Evolutionary conservation across 1,140 invertebrate species (phyloP).

Genomic region (Halictus rubicundus): DNA sequence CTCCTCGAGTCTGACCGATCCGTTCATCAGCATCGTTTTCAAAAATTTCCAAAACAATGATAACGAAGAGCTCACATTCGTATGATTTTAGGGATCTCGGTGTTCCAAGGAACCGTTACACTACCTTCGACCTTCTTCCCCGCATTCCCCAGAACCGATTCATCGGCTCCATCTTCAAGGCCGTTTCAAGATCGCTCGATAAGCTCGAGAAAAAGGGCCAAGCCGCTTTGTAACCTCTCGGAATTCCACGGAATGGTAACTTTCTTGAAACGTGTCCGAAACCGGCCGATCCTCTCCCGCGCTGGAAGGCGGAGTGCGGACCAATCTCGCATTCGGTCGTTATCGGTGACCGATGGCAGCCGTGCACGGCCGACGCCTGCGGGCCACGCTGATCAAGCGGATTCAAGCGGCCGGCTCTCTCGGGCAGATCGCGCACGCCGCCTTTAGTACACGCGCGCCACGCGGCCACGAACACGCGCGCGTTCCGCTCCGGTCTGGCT

Average conservation of each 20-base stretch:
- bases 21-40: too few relatives aligned
- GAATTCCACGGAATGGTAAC: background rate
- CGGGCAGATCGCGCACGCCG: conserved; percentile 33
- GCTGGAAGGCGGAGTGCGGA: conserved; percentile 20
- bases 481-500: conserved; percentile 17
- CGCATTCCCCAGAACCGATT: too few relatives aligned
- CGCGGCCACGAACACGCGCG: conserved; percentile 43
- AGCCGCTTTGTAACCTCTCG: background rate
- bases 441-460: conserved; percentile 54
- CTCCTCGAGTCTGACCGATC: too few relatives aligned
- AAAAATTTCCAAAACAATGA: too few relatives aligned
- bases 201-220: too few relatives aligned
- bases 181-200: too few relatives aligned
- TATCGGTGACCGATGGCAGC: conserved; percentile 56
- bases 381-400: conserved; percentile 29
- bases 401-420: background rate
- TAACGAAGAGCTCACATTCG: too few relatives aligned
- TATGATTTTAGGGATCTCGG: too few relatives aligned
- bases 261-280: conserved; percentile 12
- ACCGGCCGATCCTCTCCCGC: conserved; percentile 31
- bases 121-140: too few relatives aligned
- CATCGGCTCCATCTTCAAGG: too few relatives aligned
- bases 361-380: conserved; percentile 47
- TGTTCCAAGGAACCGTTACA: too few relatives aligned
- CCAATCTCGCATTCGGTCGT: conserved; percentile 61